A percentile compares a stretch with the other conserved stretches of the same genome.
phyloP scores from a whole-genome alignment of 2,888 invertebrate genomes.

The Xiphydria camelus region DNA sequence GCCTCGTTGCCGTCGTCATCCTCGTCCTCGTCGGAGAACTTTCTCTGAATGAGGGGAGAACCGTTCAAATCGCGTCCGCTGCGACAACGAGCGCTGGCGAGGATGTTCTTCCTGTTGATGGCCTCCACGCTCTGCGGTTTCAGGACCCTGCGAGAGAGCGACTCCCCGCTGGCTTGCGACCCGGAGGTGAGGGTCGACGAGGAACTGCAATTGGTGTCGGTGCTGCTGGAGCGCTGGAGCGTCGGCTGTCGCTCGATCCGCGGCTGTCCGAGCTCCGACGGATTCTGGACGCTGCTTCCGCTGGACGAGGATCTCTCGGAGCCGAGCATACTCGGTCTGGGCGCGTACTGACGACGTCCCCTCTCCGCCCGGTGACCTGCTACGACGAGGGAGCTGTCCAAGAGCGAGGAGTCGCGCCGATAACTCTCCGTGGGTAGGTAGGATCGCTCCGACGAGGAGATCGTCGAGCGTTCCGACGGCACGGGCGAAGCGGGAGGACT shows the following conservation, averaged over 20 bases:
- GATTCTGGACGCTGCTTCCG: conserved; percentile 56
- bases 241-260: conserved; percentile 55
- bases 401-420: conserved; percentile 56
- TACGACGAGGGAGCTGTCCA: conserved; percentile 54
- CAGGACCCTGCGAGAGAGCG: conserved; percentile 66
- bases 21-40: conserved; percentile 60
- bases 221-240: conserved; percentile 70
- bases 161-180: conserved; percentile 68
- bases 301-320: conserved; percentile 57
- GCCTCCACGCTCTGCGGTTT: conserved; percentile 82
- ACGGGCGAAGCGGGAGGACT: conserved; percentile 76
- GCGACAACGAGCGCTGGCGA: conserved; percentile 83
- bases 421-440: conserved; percentile 60
- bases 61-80: conserved; percentile 78
- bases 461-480: conserved; percentile 61
- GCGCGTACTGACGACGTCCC: conserved; percentile 17
- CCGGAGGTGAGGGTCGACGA: conserved; percentile 76
- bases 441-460: conserved; percentile 61
- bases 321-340: neutral
- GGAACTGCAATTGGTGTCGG: conserved; percentile 74
- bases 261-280: conserved; percentile 20
- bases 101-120: conserved; percentile 82
- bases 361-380: too few relatives aligned
- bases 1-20: conserved; percentile 18
- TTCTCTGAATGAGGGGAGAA: conserved; percentile 73